A percentile compares a stretch with the other conserved stretches of the same genome.
Evolutionary conservation across 2,888 invertebrate genomes (phyloP).

Genomic region (Phortica okadai): DNA sequence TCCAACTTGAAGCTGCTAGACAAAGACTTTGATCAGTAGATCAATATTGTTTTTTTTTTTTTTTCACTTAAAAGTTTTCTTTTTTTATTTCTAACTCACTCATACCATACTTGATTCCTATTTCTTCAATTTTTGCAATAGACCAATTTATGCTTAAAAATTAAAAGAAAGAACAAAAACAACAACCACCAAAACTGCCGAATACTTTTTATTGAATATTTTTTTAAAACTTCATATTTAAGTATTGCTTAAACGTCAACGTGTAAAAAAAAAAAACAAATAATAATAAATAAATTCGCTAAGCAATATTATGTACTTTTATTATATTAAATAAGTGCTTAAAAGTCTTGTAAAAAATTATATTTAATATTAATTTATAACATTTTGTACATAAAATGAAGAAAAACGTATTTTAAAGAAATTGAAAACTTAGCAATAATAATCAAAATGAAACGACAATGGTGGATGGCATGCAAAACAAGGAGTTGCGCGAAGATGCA

Average conservation of each 20-base stretch:
- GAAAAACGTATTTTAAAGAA: not conserved
- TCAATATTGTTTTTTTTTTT: constrained; percentile 33
- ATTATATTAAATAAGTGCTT: not conserved
- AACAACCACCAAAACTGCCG: constrained; percentile 29
- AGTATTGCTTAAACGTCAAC: not conserved
- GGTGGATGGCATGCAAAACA: constrained; percentile 32
- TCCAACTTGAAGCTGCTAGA: constrained; percentile 48
- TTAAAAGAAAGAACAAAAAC: not conserved
- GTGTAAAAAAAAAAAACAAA: constrained; percentile 16
- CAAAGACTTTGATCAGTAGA: not conserved
- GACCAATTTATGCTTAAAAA: constrained; percentile 32
- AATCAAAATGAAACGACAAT: constrained; percentile 63
- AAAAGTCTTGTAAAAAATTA: not conserved
- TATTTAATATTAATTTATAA: constrained; percentile 11
- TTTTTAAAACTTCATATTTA: constrained; percentile 23
- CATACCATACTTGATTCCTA: constrained; percentile 16
- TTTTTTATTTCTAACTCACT: not conserved
- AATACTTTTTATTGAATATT: constrained; percentile 9
- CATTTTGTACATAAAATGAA: constrained; percentile 18
- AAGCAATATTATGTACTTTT: constrained; percentile 61
- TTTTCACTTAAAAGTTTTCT: constrained; percentile 16
- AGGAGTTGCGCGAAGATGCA: too few relatives aligned
- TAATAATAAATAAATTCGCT: constrained; percentile 44
- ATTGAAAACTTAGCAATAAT: constrained; percentile 59
- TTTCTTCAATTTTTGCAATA: constrained; percentile 25